Percentiles rank a stretch among this genome's conserved stretches.
Conservation (phyloP, 1,140 invertebrate genomes). For the Rhopalosiphum padi region DNA sequence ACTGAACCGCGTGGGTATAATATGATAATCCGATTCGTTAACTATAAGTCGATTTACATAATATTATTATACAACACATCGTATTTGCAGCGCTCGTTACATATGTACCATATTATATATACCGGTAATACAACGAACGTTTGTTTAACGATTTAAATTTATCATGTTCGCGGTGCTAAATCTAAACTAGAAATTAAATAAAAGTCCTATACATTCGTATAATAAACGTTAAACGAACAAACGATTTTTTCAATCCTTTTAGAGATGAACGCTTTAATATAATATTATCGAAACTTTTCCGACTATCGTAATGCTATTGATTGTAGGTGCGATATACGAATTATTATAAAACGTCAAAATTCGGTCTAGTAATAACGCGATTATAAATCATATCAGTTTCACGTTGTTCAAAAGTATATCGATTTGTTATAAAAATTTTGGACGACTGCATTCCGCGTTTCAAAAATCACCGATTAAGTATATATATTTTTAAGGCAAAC, state of each 20-base stretch:
- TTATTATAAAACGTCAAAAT: no score
- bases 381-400: not conserved
- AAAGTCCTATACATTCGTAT: no score
- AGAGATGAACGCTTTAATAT: no score
- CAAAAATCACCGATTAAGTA: no score
- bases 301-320: no score
- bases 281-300: no score
- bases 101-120: not conserved
- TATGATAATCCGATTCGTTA: not conserved
- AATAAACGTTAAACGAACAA: not conserved
- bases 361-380: no score
- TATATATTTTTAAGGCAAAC: no score
- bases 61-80: not conserved
- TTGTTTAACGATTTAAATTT: not conserved
- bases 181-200: not conserved
- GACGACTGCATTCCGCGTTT: no score
- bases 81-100: not conserved
- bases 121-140: not conserved
- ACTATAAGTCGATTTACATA: not conserved
- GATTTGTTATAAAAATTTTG: no score
- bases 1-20: slow-evolving; percentile 19
- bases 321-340: no score
- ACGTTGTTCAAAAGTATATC: no score
- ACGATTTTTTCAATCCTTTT: not conserved
- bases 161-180: not conserved